Evolutionary conservation across 1,140 invertebrate species (phyloP).

Genomic region (Formica selysi): DNA sequence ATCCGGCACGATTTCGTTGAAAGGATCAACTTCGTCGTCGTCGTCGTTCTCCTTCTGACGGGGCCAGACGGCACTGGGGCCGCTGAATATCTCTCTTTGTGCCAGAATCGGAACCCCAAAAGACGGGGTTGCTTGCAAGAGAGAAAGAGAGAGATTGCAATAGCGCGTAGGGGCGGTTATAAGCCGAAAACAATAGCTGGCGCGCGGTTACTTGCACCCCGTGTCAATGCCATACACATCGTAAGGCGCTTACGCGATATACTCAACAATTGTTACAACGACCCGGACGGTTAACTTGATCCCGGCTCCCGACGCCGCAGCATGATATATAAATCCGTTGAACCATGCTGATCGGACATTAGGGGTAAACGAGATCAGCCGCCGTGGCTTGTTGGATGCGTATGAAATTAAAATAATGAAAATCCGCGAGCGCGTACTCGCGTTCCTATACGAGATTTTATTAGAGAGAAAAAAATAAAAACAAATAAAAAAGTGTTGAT

Average conservation of each 20-base stretch:
- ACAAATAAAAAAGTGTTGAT: not conserved
- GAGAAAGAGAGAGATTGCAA: conserved; percentile 35
- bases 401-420: conserved; percentile 54
- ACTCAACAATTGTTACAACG: conserved; percentile 71
- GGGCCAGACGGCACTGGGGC: conserved; percentile 46
- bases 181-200: conserved; percentile 75
- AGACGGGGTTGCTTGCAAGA: conserved; percentile 25
- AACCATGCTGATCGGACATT: conserved; percentile 71
- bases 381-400: conserved; percentile 38
- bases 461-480: not conserved
- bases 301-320: conserved; percentile 62
- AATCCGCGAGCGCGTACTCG: not conserved
- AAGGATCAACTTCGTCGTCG: conserved; percentile 26
- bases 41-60: conserved; percentile 32
- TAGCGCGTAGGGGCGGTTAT: conserved; percentile 65
- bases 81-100: conserved; percentile 67
- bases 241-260: conserved; percentile 73
- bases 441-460: not conserved
- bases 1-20: conserved; percentile 32
- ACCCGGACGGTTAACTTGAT: conserved; percentile 73
- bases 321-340: conserved; percentile 66
- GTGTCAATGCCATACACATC: conserved; percentile 73
- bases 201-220: conserved; percentile 72
- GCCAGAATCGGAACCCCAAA: conserved; percentile 61
- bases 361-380: conserved; percentile 59